Evolutionary conservation across 2,888 invertebrate genomes (phyloP), one percentile per base, ranked within the genome.

Genomic region (Hypena proboscidalis): DNA sequence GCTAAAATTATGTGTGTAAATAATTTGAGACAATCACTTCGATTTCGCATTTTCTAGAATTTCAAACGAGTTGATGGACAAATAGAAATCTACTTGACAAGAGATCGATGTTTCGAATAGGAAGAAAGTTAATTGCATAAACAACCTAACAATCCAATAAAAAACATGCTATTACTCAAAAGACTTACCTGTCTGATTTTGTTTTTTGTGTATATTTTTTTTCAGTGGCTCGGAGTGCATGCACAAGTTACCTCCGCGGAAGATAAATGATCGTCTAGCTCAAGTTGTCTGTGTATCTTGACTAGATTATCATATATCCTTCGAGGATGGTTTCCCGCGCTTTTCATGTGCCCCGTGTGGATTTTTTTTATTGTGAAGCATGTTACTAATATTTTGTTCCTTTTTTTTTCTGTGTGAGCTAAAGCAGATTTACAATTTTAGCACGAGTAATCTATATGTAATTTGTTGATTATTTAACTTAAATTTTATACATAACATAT

Each of bases 261-360:
- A 46, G 93, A 86, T 93, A 90, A 80, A 92, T 92, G 91, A 76
- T 84, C 82, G 62, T 92, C 90, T 92, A 85, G 92, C 89, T 61
- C 92, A 90, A 92, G 92, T 90, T 67, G 55, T 39, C 40, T 29
- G 43, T 54, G 65, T 68, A 64, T 81, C 92, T 92, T 93, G 93
- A 93, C 93, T 93, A 93, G 93, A 93, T 93, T 92, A 92, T 92
- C 92, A 93, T 93, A 93, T 92, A 92, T 93, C 92, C 92, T 91
- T 84, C 72, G 90, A 78, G 62, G 85, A 63, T 31, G 61, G 68
- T 63, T 48, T 39, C 53, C 62, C 67, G 75, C 78, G 83, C 83
- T 83, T 85, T 83, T 67, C 78, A 72, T 83, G 83, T 80, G 67
- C 22, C 37, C 70, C 63, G 58, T 61, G 55, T 68, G 62, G 71